Conservation (phyloP, 1,140 invertebrate species). For the Heliothis virescens region DNA sequence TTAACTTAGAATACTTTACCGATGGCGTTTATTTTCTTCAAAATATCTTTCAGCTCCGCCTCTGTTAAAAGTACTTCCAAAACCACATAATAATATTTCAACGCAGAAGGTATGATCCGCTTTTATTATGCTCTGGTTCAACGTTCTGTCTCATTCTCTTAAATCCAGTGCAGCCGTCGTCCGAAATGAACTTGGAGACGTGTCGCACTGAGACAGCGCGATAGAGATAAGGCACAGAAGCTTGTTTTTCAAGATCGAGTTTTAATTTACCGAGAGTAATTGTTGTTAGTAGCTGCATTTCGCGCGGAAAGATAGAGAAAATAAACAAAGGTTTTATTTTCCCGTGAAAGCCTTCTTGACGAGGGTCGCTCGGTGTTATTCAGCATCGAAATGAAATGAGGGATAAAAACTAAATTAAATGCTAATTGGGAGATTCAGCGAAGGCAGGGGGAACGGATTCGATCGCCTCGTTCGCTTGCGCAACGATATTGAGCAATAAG, state of each 20-base stretch:
- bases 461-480: slow-evolving; percentile 54
- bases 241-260: slow-evolving; percentile 64
- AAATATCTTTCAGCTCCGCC: slow-evolving; percentile 43
- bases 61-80: slow-evolving; percentile 40
- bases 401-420: slow-evolving; percentile 79
- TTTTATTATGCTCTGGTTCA: slow-evolving; percentile 30
- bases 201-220: slow-evolving; percentile 36
- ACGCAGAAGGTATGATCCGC: slow-evolving; percentile 10
- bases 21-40: slow-evolving; percentile 51
- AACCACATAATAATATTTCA: slow-evolving; percentile 32
- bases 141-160: slow-evolving; percentile 20
- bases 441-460: slow-evolving; percentile 57
- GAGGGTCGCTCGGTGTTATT: slow-evolving; percentile 71
- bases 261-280: slow-evolving; percentile 71
- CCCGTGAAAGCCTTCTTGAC: slow-evolving; percentile 67
- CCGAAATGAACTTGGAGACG: slow-evolving; percentile 33
- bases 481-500: slow-evolving; percentile 58
- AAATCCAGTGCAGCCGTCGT: slow-evolving; percentile 29
- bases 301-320: slow-evolving; percentile 67
- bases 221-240: slow-evolving; percentile 60
- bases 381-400: slow-evolving; percentile 71
- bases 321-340: slow-evolving; percentile 71
- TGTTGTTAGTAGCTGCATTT: slow-evolving; percentile 67
- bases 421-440: slow-evolving; percentile 72
- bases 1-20: slow-evolving; percentile 50